Conservation (phyloP, 2,113 vertebrate species). For the Tychaedon coryphoeus region DNA sequence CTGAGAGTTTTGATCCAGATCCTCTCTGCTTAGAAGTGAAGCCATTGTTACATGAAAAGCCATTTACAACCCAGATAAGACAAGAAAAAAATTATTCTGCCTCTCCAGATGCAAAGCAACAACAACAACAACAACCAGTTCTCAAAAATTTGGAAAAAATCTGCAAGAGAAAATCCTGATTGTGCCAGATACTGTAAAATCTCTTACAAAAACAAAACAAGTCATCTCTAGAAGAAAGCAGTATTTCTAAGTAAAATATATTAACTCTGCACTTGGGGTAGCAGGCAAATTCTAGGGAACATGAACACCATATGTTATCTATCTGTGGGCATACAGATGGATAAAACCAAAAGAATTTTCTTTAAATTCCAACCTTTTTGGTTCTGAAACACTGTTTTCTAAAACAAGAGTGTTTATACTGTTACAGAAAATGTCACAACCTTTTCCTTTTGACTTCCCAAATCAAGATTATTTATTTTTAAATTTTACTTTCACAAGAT, state of each 20-base stretch:
- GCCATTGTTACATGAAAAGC: background rate
- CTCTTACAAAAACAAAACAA: background rate
- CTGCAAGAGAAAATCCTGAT: background rate
- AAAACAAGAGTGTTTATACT: slow-evolving; percentile 21
- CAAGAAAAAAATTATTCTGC: background rate
- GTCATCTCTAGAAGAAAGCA: background rate
- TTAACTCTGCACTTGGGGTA: background rate
- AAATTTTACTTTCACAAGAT: slow-evolving; percentile 18
- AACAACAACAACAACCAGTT: background rate
- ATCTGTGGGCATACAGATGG: slow-evolving; percentile 5
- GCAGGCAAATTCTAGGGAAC: slow-evolving; percentile 8
- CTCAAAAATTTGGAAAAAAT: background rate
- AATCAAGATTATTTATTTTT: slow-evolving; percentile 49
- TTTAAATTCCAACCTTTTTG: background rate
- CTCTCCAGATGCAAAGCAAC: background rate
- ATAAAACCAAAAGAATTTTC: background rate
- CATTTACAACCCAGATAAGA: background rate
- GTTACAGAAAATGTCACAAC: slow-evolving; percentile 44
- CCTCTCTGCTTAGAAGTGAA: background rate
- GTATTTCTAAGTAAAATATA: background rate
- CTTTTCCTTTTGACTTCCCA: slow-evolving; percentile 56
- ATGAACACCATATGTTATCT: slow-evolving; percentile 49
- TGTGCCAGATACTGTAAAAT: background rate
- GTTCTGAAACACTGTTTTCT: background rate
- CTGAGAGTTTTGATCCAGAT: background rate